Evolutionary conservation across 2,113 vertebrate species (phyloP), one percentile per base, ranked within the genome.

Genomic region (Ictidomys tridecemlineatus): DNA sequence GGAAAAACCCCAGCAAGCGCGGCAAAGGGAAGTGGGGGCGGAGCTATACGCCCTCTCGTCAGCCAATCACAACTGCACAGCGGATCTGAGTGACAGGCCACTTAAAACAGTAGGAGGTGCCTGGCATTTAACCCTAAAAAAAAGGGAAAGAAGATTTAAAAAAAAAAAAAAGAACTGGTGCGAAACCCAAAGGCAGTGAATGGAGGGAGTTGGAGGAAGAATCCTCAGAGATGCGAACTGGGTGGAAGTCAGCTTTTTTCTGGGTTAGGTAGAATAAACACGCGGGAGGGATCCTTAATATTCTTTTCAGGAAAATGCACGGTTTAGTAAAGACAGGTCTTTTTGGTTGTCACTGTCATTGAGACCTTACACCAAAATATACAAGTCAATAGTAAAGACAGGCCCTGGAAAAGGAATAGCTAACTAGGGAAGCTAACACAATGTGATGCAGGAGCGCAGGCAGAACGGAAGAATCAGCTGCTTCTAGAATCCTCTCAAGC

Each of bases 61-160:
- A 18, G 65, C 98, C 97, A 98, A 98, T 98, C 97, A 96, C 58
- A 12, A 76, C 74, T 7, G 9, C 93, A 94, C 93, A 91, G 92
- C 93, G 3, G 85, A 83, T 84, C 77, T 51, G 95, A 98, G 76
- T 92, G 98, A 92, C 97, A 84, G 89, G 37, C 92, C 83, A 56
- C 79, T 96, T 76, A 65, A 1, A 82, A 12, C 30, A 16, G 67
- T 34, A 51, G 98, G 96, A 63, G 92, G 95, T 56, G 91, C 92
- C 95, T 89, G 93, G 74, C 56, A 24, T 63, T 56, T 93, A 12
- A 28, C 16, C 32, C 53, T 78, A 79, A 22, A 11, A 82, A n/a
- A 80, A 72, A 72, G 45, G 45, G 20, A 61, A 82, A 61, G 34
- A 9, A 45, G 45, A 45, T 45, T 8, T 7, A 45, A 45, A 45